These are phyloP conservation scores for Scylla paramamosain DNA, from an alignment of 1,140 invertebrate species.

Conservation along the genomic window DNA sequence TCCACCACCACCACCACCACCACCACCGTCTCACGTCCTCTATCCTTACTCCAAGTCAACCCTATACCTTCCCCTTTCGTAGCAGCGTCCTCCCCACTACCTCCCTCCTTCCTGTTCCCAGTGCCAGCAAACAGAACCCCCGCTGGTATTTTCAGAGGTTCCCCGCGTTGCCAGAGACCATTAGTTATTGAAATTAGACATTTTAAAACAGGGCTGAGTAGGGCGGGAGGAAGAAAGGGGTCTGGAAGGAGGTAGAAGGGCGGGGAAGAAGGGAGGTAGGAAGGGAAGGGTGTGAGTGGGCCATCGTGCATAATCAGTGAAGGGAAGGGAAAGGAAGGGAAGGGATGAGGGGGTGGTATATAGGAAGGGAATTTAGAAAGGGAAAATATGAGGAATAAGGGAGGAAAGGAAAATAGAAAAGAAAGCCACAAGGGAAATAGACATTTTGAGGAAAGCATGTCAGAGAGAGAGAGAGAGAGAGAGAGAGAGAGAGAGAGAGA, in stretches of 20 bases:
- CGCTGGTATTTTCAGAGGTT: background rate
- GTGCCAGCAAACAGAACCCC: background rate
- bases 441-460: background rate
- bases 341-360: background rate
- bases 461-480: no score
- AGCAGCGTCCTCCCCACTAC: background rate
- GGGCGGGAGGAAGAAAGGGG: background rate
- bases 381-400: background rate
- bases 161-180: constrained; percentile 6
- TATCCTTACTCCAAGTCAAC: no score
- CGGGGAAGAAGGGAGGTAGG: background rate
- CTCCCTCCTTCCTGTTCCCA: background rate
- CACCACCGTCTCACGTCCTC: no score
- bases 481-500: no score
- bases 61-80: background rate
- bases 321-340: background rate
- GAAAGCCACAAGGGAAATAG: background rate
- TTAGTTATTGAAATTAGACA: constrained; percentile 24
- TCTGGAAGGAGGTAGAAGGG: background rate
- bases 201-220: background rate
- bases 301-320: background rate
- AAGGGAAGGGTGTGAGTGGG: background rate
- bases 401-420: background rate
- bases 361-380: background rate
- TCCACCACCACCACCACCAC: no score